Conservation (phyloP, 92 coral and sea anemone species). For the Epizoanthus stellaris region DNA sequence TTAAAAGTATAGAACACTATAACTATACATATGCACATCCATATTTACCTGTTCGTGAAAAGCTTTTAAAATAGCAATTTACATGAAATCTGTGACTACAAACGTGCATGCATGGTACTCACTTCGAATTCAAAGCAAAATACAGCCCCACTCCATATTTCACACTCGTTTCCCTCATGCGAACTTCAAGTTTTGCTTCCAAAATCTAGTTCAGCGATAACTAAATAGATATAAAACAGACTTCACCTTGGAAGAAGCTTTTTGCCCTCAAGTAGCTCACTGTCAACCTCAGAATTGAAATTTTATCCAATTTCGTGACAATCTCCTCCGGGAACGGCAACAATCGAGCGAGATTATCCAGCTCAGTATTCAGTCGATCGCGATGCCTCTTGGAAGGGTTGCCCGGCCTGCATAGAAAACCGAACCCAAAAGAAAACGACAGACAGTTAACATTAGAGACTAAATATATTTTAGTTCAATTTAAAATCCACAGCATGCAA, state of each 20-base stretch:
- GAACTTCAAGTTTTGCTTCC: conserved; percentile 22
- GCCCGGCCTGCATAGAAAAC: conserved; percentile 86
- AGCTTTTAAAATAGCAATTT: background rate
- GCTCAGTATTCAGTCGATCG: conserved; percentile 96
- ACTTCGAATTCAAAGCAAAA: conserved; percentile 36
- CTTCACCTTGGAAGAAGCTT: conserved; percentile 97
- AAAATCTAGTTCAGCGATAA: background rate
- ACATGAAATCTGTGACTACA: background rate
- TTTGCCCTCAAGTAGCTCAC: conserved; percentile 99
- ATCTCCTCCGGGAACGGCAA: conserved; percentile 99
- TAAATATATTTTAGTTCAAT: conserved; percentile 8
- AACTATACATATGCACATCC: background rate
- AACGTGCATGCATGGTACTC: background rate
- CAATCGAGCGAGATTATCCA: conserved; percentile 97
- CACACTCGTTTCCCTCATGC: conserved; percentile 33
- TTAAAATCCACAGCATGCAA: conserved; percentile 1
- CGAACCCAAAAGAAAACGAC: conserved; percentile 29
- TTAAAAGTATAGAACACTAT: background rate
- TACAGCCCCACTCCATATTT: conserved; percentile 25
- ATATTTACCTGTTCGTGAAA: background rate
- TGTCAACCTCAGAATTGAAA: conserved; percentile 96
- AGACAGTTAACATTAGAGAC: conserved; percentile 16
- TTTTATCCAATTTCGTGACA: conserved; percentile 98
- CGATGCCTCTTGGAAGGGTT: conserved; percentile 99
- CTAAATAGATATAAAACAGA: background rate